Percentiles rank a stretch among this genome's conserved stretches.
These are phyloP conservation scores for Ptilorrhoa leucosticta DNA, from an alignment of 2,113 vertebrate species.

Conservation along the genomic window DNA sequence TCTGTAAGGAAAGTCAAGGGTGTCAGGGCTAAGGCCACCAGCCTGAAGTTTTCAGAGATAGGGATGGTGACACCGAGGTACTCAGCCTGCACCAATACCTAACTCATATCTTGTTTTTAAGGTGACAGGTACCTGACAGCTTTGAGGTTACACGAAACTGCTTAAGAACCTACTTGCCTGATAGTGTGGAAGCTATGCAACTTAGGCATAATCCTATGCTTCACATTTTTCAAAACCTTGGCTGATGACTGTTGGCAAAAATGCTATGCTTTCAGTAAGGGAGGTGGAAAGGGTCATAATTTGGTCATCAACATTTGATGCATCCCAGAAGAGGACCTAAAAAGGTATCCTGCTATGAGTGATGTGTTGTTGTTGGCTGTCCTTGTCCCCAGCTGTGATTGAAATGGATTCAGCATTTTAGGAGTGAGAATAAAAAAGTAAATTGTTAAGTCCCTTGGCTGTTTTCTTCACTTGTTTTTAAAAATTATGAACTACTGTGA, in stretches of 20 bases:
- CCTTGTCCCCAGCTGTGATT: background rate
- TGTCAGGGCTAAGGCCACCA: background rate
- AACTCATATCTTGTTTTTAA: background rate
- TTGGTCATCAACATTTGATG: constrained; percentile 42
- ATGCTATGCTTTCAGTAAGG: constrained; percentile 2
- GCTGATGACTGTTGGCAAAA: background rate
- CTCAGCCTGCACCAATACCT: background rate
- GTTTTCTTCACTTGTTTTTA: background rate
- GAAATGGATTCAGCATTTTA: constrained; percentile 29
- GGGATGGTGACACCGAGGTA: background rate
- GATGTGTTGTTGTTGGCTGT: constrained; percentile 47
- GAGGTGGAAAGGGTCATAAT: constrained; percentile 41
- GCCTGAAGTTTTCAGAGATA: background rate
- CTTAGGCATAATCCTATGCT: background rate
- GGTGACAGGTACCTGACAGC: background rate
- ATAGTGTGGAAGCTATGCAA: background rate
- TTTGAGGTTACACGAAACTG: background rate
- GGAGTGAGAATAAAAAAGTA: constrained; percentile 7
- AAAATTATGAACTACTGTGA: background rate
- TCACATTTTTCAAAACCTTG: background rate
- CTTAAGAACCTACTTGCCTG: background rate
- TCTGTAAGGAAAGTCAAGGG: background rate
- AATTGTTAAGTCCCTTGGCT: background rate
- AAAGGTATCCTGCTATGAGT: constrained; percentile 10
- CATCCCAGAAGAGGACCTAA: constrained; percentile 37